Evolutionary conservation across 2,888 invertebrate genomes (phyloP).

Genomic region (Nematopogon swammerdamellus): DNA sequence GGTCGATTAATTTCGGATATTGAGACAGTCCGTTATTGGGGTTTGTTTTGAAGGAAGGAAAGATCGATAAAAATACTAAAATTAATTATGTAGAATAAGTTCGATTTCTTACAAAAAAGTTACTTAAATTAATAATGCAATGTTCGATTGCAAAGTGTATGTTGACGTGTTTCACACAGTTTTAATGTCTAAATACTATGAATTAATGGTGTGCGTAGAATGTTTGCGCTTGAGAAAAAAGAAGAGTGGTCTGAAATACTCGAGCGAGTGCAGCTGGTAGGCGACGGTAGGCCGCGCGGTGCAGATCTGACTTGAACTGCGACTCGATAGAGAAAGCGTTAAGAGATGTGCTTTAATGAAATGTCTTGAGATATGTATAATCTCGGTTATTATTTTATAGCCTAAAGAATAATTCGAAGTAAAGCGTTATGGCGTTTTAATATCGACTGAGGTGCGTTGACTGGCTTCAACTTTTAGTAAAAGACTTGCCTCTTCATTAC

Average conservation of each 20-base stretch:
- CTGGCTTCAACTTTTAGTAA: constrained; percentile 50
- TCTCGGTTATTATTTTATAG: background rate
- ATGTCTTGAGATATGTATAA: background rate
- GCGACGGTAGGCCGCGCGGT: too few species aligned
- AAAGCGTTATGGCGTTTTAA: constrained; percentile 56
- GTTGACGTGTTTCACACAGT: background rate
- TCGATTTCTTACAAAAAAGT: constrained; percentile 10
- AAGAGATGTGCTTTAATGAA: background rate
- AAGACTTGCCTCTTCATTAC: constrained; percentile 59
- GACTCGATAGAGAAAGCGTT: background rate
- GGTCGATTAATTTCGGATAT: background rate
- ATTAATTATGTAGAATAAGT: constrained; percentile 53
- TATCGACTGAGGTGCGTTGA: constrained; percentile 39
- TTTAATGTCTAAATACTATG: background rate
- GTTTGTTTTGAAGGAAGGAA: constrained; percentile 75
- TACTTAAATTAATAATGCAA: background rate
- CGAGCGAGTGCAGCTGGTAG: too few species aligned
- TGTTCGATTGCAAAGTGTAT: background rate
- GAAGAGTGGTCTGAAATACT: too few species aligned
- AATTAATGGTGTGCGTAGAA: background rate
- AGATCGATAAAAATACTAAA: constrained; percentile 80
- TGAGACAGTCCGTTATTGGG: constrained; percentile 31
- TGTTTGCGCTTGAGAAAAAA: background rate
- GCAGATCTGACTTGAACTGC: background rate
- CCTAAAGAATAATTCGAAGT: constrained; percentile 16